Base-by-base conservation (phyloP, 2,888 invertebrate species). In the Carcina quercana region DNA sequence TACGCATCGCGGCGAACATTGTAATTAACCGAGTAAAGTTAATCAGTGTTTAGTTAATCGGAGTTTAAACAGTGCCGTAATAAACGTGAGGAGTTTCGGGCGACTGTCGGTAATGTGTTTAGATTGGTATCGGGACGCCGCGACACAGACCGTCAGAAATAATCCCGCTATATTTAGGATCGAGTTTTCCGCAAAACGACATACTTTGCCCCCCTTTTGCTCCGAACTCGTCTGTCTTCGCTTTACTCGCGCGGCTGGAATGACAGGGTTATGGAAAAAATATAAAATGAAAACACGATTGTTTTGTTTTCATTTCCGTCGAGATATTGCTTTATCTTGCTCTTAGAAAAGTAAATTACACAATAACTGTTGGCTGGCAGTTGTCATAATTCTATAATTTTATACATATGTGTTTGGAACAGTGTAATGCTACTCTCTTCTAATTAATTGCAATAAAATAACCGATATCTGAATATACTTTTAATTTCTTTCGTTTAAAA, bases 111-210 rank as follows among this genome's bases (percentile, higher is more conserved):
- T 67, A 62, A 69, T 78, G 65, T 74, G 78, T 78, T 76, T 78
- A 59, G 75, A 70, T 66, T 67, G 63, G 61, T 53, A 61, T 59
- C 60, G 62, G 15, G 57, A 53, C 59, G 61, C 64, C 59, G 70
- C 72, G 76, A 75, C 76, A 76, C 56, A 51, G 38, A 48, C 61
- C 59, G 61, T 65, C 80, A 60, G 61, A 78, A 80, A 80, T 82
- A 82, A 76, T 79, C 75, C 58, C 53, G 57, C 76, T 80, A 82
- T 70, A 76, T 80, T 72, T 82, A 82, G 80, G 61, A 59, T n/a
- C 59, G 57, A 60, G 69, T 67, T 75, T 80, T 72, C 75, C 76
- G 67, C 71, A 76, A 78, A 76, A 76, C 69, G 82, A 79, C 78
- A 76, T 59, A 75, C 75, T 79, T 76, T 63, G 59, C 57, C 50